Evolutionary conservation across 2,888 invertebrate genomes (phyloP).

Genomic region (Fissipunctia ypsillon): DNA sequence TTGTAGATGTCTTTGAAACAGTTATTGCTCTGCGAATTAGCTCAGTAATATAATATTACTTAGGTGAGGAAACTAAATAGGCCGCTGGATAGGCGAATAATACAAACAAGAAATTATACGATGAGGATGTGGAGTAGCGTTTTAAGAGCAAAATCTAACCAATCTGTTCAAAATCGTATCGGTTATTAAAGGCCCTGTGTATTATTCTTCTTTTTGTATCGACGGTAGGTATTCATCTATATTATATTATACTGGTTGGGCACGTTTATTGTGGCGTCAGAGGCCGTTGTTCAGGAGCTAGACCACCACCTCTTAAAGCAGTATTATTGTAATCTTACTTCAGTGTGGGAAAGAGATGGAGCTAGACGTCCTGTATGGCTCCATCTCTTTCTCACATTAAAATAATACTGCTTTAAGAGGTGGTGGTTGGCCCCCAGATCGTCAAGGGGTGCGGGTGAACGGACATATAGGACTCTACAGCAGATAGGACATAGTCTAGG

Average conservation of each 20-base stretch:
- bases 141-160: not conserved
- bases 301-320: no score
- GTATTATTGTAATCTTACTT: no score
- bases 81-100: not conserved
- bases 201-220: not conserved
- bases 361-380: no score
- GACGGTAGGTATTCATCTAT: not conserved
- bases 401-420: no score
- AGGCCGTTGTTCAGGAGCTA: not conserved
- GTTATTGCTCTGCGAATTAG: conserved; percentile 42
- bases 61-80: not conserved
- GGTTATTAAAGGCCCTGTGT: not conserved
- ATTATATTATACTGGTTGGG: not conserved
- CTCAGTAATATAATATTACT: conserved; percentile 41
- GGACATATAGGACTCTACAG: not conserved
- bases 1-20: conserved; percentile 59
- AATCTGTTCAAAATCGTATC: not conserved
- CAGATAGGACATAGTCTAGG: not conserved
- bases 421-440: no score
- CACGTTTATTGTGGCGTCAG: not conserved
- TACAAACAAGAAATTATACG: not conserved
- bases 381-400: no score
- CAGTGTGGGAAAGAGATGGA: no score
- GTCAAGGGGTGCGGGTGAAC: not conserved
- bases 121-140: not conserved